These are phyloP conservation scores for Vombatus ursinus DNA, from an alignment of 2,113 vertebrate species.

Conservation along the genomic window DNA sequence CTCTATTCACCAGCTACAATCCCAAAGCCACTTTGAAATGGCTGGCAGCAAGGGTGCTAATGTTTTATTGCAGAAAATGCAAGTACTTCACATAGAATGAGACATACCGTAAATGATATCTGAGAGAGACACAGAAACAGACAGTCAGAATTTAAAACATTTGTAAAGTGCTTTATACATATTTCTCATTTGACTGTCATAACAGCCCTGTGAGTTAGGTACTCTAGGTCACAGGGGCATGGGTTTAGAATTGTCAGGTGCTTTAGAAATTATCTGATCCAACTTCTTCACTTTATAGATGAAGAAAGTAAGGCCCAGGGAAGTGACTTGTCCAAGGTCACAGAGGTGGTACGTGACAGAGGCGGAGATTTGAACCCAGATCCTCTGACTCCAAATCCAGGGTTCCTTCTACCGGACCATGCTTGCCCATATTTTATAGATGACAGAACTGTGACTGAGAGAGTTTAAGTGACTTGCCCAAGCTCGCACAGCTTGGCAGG, in stretches of 20 bases:
- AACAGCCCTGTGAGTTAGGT: background rate
- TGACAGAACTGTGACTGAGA: background rate
- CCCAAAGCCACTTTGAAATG: background rate
- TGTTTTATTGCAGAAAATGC: background rate
- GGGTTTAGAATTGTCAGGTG: background rate
- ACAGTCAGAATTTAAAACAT: background rate
- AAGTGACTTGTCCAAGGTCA: background rate
- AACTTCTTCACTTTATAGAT: background rate
- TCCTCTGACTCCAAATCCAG: background rate
- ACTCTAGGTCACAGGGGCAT: background rate
- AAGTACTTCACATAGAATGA: background rate
- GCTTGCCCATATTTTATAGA: background rate
- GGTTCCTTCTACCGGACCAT: background rate
- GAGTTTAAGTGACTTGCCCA: background rate
- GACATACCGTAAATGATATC: background rate
- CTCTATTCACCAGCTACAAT: background rate
- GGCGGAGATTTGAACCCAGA: background rate
- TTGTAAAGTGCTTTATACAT: background rate
- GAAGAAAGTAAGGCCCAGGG: background rate
- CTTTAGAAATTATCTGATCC: background rate
- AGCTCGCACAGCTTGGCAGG: background rate
- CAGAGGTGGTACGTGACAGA: too few species aligned
- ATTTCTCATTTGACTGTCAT: background rate
- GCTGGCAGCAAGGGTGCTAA: background rate
- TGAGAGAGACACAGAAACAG: background rate